Evolutionary conservation across 2,888 invertebrate genomes (phyloP).

Genomic region (Ceriagrion tenellum): DNA sequence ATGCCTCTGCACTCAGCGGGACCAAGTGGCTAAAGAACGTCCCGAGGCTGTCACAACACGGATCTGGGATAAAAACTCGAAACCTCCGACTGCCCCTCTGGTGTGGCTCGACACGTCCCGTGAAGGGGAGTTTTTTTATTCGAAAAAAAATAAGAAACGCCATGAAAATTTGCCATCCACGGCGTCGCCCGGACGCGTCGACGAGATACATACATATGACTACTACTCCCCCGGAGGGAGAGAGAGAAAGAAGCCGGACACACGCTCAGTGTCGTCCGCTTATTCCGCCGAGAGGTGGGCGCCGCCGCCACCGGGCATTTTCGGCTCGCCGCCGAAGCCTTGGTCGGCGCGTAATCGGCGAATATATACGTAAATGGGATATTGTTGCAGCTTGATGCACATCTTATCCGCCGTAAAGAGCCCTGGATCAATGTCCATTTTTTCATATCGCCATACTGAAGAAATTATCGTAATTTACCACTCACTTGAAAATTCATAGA

Average conservation of each 20-base stretch:
- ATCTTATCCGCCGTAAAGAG: no score
- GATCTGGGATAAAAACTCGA: constrained; percentile 8
- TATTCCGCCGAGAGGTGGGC: no score
- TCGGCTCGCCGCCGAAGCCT: no score
- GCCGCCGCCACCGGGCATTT: no score
- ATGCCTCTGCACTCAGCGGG: not conserved
- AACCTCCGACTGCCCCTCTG: not conserved
- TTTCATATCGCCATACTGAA: no score
- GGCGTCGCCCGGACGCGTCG: not conserved
- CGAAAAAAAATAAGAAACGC: not conserved
- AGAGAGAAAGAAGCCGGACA: not conserved
- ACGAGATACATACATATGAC: not conserved
- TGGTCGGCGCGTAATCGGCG: no score
- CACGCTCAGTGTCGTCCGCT: not conserved
- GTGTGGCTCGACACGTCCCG: not conserved
- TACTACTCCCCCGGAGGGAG: no score
- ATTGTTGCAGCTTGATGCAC: no score
- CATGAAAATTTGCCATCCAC: not conserved
- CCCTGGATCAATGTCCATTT: no score
- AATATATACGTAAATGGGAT: no score
- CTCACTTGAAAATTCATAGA: no score
- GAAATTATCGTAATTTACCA: no score
- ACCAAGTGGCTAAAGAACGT: not conserved
- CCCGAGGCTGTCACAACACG: not conserved
- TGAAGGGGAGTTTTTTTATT: not conserved